Base-by-base conservation (phyloP, 2,888 invertebrate genomes). In the Timema cristinae region DNA sequence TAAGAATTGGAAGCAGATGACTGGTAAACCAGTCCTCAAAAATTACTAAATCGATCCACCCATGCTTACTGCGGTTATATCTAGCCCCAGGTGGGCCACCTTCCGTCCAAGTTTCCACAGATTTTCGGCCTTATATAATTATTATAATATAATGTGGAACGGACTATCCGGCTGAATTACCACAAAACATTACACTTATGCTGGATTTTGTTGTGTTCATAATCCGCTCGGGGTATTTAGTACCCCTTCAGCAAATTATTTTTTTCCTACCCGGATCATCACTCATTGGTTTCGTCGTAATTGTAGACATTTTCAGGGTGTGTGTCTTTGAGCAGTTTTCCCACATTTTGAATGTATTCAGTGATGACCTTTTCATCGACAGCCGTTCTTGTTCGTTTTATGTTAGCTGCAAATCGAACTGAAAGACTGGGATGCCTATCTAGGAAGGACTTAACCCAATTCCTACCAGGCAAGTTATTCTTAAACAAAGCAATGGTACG, bases 211-310 rank as follows among this genome's bases (percentile, higher is more conserved):
- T 32, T 32, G 32, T 32, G 32, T 32, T 32, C 32, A 32, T 32
- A 32, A 32, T 32, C 32, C 32, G 4, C 32, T 32, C 32, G 32
- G 32, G 32, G 32, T 32, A 32, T 32, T 32, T 32, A 32, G 32
- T 32, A 32, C 32, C 32, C 32, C 32, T 32, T 32, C 32, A 4
- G 32, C 32, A 32, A 32, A 32, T 32, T 32, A 32, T 32, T 32
- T 32, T 32, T 32, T 32, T 32, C 32, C 4, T 67, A 50, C 81
- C 70, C 63, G 78, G 77, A 70, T 82, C 80, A 72, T 81, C 81
- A n/a, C 76, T 73, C 9, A 82, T 80, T 81, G 1, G 79, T 79
- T 72, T 81, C 80, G 66, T 80, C 80, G 74, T 79, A 82, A 66
- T 80, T 81, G 68, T 77, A 77, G 7, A 80, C 77, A 67, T 79